Evolutionary conservation across 1,140 invertebrate genomes (phyloP), one percentile per base, ranked within the genome.

Genomic region (Drosophila melanica): DNA sequence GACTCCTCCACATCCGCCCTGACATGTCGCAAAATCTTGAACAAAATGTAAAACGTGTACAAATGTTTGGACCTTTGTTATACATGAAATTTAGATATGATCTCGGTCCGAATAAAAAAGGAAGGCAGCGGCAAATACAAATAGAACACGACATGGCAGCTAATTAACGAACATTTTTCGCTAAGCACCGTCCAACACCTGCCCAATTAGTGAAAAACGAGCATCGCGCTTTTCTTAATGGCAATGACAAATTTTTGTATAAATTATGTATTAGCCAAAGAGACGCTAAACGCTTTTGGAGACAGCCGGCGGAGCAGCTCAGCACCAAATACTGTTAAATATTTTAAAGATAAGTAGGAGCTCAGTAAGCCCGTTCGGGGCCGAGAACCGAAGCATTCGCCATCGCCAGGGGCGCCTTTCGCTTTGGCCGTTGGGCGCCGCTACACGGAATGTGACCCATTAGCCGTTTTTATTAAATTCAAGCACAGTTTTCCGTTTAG

Each of bases 181-280:
- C 65, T 37, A 18, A 30, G 39, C 75, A 47, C 8, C 42, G 33
- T 10, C 55, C 65, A 73, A 60, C 82, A 86, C 82, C 82, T 86
- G 82, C 44, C 82, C 84, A 86, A 86, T 86, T 86, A 86, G 82
- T 64, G 75, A 70, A 70, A 66, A 65, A 67, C 72, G 42, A 54
- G 47, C 62, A 58, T 50, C 66, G 68, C 79, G 67, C 63, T 79
- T 60, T 53, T 58, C 75, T 66, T 77, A 75, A 77, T 77, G 66
- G 75, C 75, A 87, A 79, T 87, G 82, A 87, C 82, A 82, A 72
- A 82, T 86, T 86, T 82, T 86, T 85, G 69, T 82, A 86, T 86
- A 86, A 86, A 87, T 86, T 87, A 79, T 86, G 79, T 80, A 86
- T 86, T 82, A 82, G 81, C 75, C 58, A 35, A 35, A 20, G 10